Conservation (phyloP, 2,113 vertebrate species). For the Atherinomorus stipes region DNA sequence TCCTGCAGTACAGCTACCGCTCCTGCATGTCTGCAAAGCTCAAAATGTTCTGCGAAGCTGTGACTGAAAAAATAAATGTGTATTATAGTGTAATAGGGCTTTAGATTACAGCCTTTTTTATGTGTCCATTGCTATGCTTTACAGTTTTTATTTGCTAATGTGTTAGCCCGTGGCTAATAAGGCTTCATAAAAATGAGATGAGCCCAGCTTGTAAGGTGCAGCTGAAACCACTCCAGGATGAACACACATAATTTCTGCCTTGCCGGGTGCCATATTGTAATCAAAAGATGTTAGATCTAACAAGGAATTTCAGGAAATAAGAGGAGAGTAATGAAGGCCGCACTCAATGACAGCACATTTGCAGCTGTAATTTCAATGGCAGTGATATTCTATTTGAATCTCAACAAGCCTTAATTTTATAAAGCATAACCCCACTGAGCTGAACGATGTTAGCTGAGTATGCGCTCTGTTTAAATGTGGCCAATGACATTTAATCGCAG, state of each 20-base stretch:
- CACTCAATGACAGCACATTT: conserved; percentile 53
- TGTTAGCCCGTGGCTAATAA: conserved; percentile 46
- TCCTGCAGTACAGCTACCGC: conserved; percentile 5
- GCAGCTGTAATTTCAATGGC: conserved; percentile 69
- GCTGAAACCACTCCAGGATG: conserved; percentile 55
- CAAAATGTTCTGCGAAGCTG: conserved; percentile 8
- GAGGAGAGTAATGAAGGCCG: conserved; percentile 46
- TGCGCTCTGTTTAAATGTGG: conserved; percentile 62
- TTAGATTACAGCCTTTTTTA: conserved; percentile 22
- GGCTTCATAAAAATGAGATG: conserved; percentile 49
- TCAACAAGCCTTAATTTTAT: conserved; percentile 69
- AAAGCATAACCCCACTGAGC: conserved; percentile 61
- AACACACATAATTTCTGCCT: conserved; percentile 52
- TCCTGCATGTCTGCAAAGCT: conserved; percentile 3
- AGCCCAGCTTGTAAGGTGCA: conserved; percentile 57
- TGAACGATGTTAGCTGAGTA: conserved; percentile 60
- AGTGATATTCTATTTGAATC: conserved; percentile 66
- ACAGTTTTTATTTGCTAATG: conserved; percentile 49
- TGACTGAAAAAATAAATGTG: conserved; percentile 18
- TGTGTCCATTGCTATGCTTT: conserved; percentile 22
- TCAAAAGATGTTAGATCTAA: conserved; percentile 62
- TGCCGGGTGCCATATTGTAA: conserved; percentile 55
- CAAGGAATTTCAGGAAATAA: conserved; percentile 58
- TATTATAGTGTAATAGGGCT: conserved; percentile 7
- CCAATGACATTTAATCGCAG: conserved; percentile 73